Evolutionary conservation across 2,888 invertebrate genomes (phyloP), one percentile per base, ranked within the genome.

Genomic region (Diarsia dahlii): DNA sequence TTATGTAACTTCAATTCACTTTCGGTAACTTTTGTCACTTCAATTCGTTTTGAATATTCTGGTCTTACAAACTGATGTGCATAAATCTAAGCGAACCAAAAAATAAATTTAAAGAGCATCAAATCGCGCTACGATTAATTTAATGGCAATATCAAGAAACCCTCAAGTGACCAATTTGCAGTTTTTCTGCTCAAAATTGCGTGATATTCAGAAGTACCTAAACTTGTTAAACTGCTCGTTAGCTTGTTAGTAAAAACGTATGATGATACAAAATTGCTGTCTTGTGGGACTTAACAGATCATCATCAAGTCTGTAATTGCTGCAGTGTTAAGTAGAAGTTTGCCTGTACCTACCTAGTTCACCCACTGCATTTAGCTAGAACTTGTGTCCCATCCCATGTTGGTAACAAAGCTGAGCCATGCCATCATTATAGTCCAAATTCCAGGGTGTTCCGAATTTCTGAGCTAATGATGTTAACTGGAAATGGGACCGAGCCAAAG

Each of bases 221-320:
- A 34, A 54, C 70, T 54, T 15, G 63, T 56, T 23, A 56, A 13
- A 23, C 3, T 58, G 23, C 8, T 58, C 15, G 23, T 58, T 58
- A 28, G 8, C n/a, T 34, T 63, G 23, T 62, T 50, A 63, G 1
- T 6, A 52, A 56, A 78, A 69, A 62, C 1, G 39, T 58, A n/a
- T 78, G 63, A 80, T 62, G 52, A 54, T n/a, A 45, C 56, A 52
- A 82, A 82, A 82, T 82, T 71, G 46, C 56, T n/a, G 56, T 34
- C 0, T 45, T 39, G 13, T 23, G 56, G 56, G 56, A 56, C 56
- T 23, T 23, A 15, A 23, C n/a, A 56, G 3, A 56, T 23, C 23
- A 39, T 34, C 20, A 62, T 39, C 20, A 20, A 5, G 12, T 2
- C 12, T 12, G 2, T 39, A 62, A 39, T 39, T 12, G n/a, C 23